Evolutionary conservation across 2,888 invertebrate genomes (phyloP).

Genomic region (Mesopsocus fuscifrons): DNA sequence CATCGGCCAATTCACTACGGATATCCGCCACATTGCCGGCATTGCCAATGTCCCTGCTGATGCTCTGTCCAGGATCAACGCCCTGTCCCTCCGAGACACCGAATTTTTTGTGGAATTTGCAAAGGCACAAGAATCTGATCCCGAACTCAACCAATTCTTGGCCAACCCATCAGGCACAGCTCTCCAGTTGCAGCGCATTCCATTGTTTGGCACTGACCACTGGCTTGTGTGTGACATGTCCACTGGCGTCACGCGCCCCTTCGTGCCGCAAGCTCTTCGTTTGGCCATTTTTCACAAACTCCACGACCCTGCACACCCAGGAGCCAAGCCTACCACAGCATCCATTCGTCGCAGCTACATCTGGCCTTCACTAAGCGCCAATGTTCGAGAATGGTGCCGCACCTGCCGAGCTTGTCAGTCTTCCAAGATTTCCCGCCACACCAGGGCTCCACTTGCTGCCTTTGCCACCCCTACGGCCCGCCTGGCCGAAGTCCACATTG

Average conservation of each 20-base stretch:
- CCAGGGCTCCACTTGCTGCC: neutral
- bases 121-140: neutral
- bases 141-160: no score
- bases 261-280: neutral
- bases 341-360: neutral
- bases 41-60: neutral
- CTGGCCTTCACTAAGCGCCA: constrained; percentile 1
- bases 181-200: no score
- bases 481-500: neutral
- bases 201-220: neutral
- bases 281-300: neutral
- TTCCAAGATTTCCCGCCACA: neutral
- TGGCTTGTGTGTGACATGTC: neutral
- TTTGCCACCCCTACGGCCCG: neutral
- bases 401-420: constrained; percentile 8
- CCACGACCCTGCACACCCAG: constrained; percentile 2
- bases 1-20: no score
- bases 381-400: neutral
- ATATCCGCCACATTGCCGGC: neutral
- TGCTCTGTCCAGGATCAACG: neutral
- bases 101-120: no score
- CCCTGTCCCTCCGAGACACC: neutral
- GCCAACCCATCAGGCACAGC: no score
- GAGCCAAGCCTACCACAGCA: neutral
- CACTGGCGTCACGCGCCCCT: neutral